Base-by-base conservation (phyloP, 2,113 vertebrate genomes). In the Sceloporus tristichus region DNA sequence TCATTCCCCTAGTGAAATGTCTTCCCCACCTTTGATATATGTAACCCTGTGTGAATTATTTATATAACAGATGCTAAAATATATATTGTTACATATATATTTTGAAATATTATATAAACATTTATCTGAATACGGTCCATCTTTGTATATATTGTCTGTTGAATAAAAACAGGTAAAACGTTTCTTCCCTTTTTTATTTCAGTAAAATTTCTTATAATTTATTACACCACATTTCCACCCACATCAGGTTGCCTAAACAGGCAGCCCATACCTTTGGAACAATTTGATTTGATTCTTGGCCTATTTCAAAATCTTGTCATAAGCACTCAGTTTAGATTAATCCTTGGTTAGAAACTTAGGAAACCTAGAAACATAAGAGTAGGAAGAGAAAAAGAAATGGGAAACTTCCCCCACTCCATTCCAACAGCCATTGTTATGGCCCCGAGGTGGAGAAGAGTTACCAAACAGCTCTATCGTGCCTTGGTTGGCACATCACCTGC, bases 111-210 rank as follows among this genome's bases (percentile, higher is more conserved):
- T 0, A 0, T 77, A 11, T 85, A 89, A 92, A 66, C 82, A 11
- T 70, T 48, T 83, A 85, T 27, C 42, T 91, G 27, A 76, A n/a
- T 89, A 13, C 83, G 65, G 2, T 68, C 79, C 42, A 23, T 25
- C 59, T 80, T 38, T 68, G n/a, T 93, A 65, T 86, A 42, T 16
- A 75, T 16, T 54, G 38, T 89, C 40, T 5, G 0, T 75, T 84
- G 88, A 59, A 85, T 74, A 48, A 88, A 88, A 62, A 85, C 74
- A 29, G 29, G 62, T 71, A 93, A 93, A 92, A 81, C 68, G 2
- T 85, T 65, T 27, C 23, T 42, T 71, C 6, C 68, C 11, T 6
- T 89, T 79, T 84, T 82, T 92, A 25, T 87, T 85, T 76, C 88
- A 71, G 82, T 93, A 29, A 29, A 3, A 0, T 21, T 6, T 53